Percentiles rank a stretch among this genome's conserved stretches.
These are phyloP conservation scores for Petrocephalus sullivani DNA, from an alignment of 2,797 vertebrate species.

Conservation along the genomic window DNA sequence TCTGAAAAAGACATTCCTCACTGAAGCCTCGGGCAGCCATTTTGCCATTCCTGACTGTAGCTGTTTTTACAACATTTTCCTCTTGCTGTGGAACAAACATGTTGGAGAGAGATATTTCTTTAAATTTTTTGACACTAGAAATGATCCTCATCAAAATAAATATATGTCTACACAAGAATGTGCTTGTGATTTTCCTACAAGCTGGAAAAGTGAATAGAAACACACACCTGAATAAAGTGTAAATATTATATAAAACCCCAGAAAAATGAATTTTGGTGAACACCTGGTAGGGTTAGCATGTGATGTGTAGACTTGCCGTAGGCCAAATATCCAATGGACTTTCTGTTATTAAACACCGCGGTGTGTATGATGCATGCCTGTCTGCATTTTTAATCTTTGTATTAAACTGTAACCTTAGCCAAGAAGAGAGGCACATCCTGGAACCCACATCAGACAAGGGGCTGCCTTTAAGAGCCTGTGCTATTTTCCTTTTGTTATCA, in stretches of 20 bases:
- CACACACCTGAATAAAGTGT: neutral
- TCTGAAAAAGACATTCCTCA: neutral
- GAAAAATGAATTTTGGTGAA: slow-evolving; percentile 4
- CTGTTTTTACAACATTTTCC: neutral
- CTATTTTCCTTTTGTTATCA: slow-evolving; percentile 47
- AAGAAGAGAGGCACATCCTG: slow-evolving; percentile 40
- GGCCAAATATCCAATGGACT: slow-evolving; percentile 11
- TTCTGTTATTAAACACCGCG: slow-evolving; percentile 28
- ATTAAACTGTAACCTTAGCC: slow-evolving; percentile 36
- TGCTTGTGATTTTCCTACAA: neutral
- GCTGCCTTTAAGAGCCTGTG: slow-evolving; percentile 45
- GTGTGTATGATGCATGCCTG: neutral
- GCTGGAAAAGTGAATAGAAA: neutral
- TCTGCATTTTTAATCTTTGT: slow-evolving; percentile 37
- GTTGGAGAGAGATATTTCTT: neutral
- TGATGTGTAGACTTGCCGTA: neutral
- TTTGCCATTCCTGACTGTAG: neutral
- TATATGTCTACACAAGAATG: neutral
- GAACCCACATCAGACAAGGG: slow-evolving; percentile 40
- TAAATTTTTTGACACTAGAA: neutral
- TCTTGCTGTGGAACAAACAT: neutral
- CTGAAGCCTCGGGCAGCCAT: neutral
- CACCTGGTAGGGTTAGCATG: neutral
- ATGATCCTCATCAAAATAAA: neutral
- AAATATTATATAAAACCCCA: neutral